Percentiles rank a stretch among this genome's conserved stretches.
These are phyloP conservation scores for Oplegnathus fasciatus DNA, from an alignment of 2,113 vertebrate species.

Conservation along the genomic window DNA sequence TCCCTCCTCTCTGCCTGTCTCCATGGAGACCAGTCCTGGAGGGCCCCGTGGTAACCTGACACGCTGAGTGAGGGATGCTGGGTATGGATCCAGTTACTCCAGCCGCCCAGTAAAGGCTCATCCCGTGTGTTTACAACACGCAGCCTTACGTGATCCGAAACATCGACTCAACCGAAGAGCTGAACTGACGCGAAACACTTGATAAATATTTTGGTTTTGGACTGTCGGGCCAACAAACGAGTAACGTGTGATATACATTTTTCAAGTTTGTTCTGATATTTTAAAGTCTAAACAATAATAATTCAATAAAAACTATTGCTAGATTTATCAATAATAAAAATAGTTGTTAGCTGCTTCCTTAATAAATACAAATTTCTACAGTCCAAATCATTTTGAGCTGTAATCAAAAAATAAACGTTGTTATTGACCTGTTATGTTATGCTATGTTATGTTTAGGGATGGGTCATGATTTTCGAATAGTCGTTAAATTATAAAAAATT, in stretches of 20 bases:
- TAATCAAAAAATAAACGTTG: no score
- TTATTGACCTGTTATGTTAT: no score
- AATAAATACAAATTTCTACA: background rate
- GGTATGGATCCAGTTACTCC: constrained; percentile 54
- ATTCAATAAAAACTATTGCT: background rate
- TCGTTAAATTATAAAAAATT: no score
- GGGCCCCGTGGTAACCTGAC: constrained; percentile 66
- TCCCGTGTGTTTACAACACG: background rate
- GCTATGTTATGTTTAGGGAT: no score
- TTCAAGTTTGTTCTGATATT: no score
- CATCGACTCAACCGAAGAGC: background rate
- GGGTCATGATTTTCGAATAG: no score
- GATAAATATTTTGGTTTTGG: no score
- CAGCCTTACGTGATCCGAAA: background rate
- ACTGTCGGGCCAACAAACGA: no score
- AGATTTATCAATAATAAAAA: background rate
- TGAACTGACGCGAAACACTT: background rate
- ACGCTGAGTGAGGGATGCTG: constrained; percentile 29
- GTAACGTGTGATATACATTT: no score
- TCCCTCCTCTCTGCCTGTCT: constrained; percentile 4
- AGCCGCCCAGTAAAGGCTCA: background rate
- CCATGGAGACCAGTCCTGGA: constrained; percentile 63
- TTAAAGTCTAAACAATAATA: background rate
- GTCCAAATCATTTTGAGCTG: no score
- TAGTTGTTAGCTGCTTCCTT: background rate